phyloP scores from a whole-genome alignment of 2,797 vertebrate species.

The Heterohyrax brucei region DNA sequence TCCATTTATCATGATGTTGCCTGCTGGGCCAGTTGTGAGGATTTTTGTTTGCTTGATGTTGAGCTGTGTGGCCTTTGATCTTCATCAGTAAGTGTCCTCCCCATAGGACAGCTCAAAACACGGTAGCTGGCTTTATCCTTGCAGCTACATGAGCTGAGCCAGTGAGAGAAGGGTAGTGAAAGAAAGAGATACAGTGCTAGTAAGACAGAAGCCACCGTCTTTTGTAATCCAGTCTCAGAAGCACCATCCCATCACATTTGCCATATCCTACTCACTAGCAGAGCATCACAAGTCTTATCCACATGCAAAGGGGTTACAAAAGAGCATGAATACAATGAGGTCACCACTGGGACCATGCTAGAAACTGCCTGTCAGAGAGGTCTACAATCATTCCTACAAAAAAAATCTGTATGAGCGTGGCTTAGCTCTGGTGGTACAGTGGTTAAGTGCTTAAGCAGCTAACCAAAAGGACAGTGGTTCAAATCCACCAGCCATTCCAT shows the following conservation, averaged over 20 bases:
- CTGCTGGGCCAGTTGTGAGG: no score
- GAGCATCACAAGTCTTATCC: background rate
- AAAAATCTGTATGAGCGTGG: background rate
- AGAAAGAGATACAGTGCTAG: background rate
- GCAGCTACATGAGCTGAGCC: background rate
- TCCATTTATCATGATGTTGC: no score
- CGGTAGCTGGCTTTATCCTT: background rate
- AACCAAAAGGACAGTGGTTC: no score
- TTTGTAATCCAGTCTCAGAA: background rate
- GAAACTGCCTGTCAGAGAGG: background rate
- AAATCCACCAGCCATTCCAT: background rate
- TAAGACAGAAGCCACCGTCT: background rate
- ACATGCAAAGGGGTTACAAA: background rate
- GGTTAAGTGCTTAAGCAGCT: no score
- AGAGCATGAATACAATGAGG: background rate
- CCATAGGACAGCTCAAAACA: background rate
- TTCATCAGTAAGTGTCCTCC: background rate
- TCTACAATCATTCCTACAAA: background rate
- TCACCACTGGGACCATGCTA: background rate
- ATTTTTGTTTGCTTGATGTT: background rate
- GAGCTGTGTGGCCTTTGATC: background rate
- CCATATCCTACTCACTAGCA: background rate
- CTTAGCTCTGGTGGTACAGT: background rate
- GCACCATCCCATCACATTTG: background rate
- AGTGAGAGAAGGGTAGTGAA: no score